Evolutionary conservation across 35 echinoderm and acorn worm genomes (phyloP).

Genomic region (Acanthaster planci): DNA sequence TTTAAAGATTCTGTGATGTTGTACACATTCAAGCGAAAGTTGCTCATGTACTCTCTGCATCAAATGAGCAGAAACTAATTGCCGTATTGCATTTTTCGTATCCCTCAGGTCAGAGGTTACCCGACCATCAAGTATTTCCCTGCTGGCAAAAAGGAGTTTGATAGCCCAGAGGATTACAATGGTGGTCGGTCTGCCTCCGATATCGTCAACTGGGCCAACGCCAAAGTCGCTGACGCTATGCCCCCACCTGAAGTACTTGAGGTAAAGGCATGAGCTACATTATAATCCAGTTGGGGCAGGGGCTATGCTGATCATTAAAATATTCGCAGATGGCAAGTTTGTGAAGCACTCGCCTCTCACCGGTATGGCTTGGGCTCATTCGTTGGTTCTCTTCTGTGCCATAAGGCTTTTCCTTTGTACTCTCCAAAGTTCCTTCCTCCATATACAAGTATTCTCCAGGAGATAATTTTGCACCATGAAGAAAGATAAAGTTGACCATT

Average conservation of each 20-base stretch:
- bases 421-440: no score
- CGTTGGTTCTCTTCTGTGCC: no score
- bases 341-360: neutral
- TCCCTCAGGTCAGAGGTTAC: conserved; percentile 76
- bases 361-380: neutral
- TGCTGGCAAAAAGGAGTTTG: conserved; percentile 36
- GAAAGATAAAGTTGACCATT: no score
- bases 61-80: no score
- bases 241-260: conserved; percentile 81
- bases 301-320: neutral
- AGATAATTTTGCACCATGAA: no score
- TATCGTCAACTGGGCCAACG: conserved; percentile 68
- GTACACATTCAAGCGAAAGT: no score
- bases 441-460: no score
- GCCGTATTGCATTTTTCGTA: no score
- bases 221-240: conserved; percentile 61
- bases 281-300: neutral
- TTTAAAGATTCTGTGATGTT: no score
- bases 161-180: conserved; percentile 65
- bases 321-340: neutral
- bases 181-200: conserved; percentile 81
- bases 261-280: conserved; percentile 41
- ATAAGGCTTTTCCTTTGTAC: no score
- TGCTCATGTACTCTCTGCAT: no score
- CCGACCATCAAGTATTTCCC: conserved; percentile 94